phyloP scores from a whole-genome alignment of 2,797 vertebrate genomes.

The Mormyrops attenuatus region DNA sequence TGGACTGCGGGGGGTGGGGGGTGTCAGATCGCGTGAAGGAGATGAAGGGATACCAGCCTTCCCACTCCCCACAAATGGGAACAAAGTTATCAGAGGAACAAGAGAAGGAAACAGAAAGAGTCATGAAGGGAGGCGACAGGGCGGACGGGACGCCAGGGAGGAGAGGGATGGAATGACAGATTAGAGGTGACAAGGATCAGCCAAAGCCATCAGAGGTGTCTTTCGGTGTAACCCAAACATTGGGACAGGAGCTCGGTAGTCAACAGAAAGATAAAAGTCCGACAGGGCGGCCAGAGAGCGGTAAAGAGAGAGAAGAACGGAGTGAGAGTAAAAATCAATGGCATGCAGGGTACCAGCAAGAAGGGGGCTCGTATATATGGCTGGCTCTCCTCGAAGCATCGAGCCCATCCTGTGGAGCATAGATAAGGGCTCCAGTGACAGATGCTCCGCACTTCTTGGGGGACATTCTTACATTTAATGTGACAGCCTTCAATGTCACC shows the following conservation, averaged over 20 bases:
- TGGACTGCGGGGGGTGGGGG: constrained; percentile 62
- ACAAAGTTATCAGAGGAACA: neutral
- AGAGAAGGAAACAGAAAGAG: neutral
- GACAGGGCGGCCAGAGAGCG: neutral
- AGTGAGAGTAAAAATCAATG: neutral
- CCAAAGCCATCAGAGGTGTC: neutral
- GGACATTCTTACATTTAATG: neutral
- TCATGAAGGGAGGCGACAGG: neutral
- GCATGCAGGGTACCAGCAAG: neutral
- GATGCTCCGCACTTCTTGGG: neutral
- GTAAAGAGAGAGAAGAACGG: neutral
- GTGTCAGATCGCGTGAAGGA: neutral
- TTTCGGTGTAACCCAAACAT: neutral
- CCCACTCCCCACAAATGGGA: neutral
- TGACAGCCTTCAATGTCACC: neutral
- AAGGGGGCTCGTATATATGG: neutral
- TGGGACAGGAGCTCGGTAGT: neutral
- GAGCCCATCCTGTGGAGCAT: neutral
- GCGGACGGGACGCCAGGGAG: neutral
- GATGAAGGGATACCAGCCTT: neutral
- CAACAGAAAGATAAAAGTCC: neutral
- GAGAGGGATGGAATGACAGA: constrained; percentile 29
- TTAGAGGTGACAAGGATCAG: neutral
- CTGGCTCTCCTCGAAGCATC: neutral
- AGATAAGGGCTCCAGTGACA: neutral